Evolutionary conservation across 2,888 invertebrate genomes (phyloP).

Genomic region (Cephonodes hylas): DNA sequence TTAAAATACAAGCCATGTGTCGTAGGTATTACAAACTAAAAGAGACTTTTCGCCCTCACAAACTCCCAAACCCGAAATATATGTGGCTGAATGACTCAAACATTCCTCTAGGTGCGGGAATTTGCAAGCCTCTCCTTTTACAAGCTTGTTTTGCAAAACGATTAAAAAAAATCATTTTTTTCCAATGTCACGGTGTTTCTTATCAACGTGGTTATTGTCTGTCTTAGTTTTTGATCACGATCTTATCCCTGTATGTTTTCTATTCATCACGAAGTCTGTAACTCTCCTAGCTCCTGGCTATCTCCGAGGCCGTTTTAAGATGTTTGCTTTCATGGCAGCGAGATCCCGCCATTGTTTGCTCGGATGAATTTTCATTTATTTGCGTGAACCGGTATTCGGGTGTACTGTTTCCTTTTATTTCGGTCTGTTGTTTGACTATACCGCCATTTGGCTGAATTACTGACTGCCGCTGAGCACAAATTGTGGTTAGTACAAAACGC

Average conservation of each 20-base stretch:
- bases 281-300: background rate
- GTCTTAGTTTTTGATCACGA: too few relatives aligned
- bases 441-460: slow-evolving; percentile 36
- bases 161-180: too few relatives aligned
- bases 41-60: too few relatives aligned
- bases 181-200: too few relatives aligned
- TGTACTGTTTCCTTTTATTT: slow-evolving; percentile 38
- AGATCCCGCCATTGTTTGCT: slow-evolving; percentile 48
- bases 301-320: slow-evolving; percentile 38
- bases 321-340: slow-evolving; percentile 50
- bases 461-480: slow-evolving; percentile 31
- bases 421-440: slow-evolving; percentile 20
- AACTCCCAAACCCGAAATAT: too few relatives aligned
- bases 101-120: too few relatives aligned
- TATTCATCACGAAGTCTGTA: background rate
- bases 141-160: too few relatives aligned
- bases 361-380: slow-evolving; percentile 60
- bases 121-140: too few relatives aligned
- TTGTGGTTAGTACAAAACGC: slow-evolving; percentile 27
- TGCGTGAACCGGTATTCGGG: slow-evolving; percentile 36
- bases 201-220: too few relatives aligned
- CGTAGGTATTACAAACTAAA: too few relatives aligned
- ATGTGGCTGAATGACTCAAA: too few relatives aligned
- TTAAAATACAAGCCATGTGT: too few relatives aligned
- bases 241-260: background rate